Percentiles rank a stretch among this genome's conserved stretches.
These are phyloP conservation scores for Diplosoma virens DNA, from an alignment of 23 tunicate genomes.

Conservation along the genomic window DNA sequence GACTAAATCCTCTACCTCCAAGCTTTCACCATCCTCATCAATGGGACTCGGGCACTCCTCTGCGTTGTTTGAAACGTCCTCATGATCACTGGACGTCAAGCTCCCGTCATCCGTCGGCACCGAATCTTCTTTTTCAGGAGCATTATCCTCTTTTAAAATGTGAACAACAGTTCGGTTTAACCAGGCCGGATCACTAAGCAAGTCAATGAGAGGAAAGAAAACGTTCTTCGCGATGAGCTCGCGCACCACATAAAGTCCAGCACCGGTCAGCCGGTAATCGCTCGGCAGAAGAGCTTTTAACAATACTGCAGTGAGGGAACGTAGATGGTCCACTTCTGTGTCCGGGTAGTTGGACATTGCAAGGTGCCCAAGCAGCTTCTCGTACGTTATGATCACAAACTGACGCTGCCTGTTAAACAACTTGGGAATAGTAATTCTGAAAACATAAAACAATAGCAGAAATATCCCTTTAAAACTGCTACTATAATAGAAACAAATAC, in stretches of 20 bases:
- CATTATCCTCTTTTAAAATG: slow-evolving; percentile 34
- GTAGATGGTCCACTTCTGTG: slow-evolving; percentile 66
- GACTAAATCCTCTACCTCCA: background rate
- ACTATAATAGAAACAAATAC: too few species aligned
- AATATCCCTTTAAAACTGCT: too few species aligned
- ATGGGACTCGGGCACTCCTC: background rate
- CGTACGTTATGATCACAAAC: slow-evolving; percentile 45
- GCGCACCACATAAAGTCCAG: slow-evolving; percentile 64
- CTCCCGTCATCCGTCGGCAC: background rate
- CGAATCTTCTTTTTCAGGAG: background rate
- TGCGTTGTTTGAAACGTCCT: background rate
- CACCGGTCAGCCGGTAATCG: slow-evolving; percentile 66
- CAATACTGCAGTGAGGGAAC: slow-evolving; percentile 47
- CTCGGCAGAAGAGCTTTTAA: slow-evolving; percentile 76
- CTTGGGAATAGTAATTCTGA: too few species aligned
- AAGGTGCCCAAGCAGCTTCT: slow-evolving; percentile 62
- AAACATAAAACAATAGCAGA: too few species aligned
- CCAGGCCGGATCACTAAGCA: slow-evolving; percentile 63
- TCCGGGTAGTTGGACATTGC: slow-evolving; percentile 71
- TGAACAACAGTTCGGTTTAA: slow-evolving; percentile 22
- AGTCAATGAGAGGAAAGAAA: slow-evolving; percentile 43
- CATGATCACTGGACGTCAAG: background rate
- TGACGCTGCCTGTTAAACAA: slow-evolving; percentile 35
- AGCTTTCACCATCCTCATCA: background rate
- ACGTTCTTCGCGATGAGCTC: slow-evolving; percentile 79